Conservation (phyloP, 2,797 vertebrate genomes). For the Saxicola maurus region DNA sequence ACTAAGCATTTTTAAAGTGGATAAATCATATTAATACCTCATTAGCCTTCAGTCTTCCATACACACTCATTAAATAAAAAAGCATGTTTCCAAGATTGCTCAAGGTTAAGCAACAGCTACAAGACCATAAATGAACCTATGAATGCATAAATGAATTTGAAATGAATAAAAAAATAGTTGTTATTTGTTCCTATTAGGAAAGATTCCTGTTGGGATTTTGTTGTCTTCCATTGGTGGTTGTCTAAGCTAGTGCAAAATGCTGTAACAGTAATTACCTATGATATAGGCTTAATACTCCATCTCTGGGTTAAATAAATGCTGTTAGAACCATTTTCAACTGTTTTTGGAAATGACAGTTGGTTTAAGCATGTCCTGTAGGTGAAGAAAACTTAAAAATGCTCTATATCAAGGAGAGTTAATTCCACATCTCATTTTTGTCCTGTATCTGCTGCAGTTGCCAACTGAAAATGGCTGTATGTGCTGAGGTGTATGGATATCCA, state of each 20-base stretch:
- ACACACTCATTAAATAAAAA: neutral
- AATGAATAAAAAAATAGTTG: neutral
- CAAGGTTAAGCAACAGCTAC: constrained; percentile 1
- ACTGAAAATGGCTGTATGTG: neutral
- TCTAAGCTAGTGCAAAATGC: neutral
- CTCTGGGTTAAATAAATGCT: neutral
- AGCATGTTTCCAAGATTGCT: neutral
- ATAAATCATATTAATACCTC: constrained; percentile 2
- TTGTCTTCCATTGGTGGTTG: neutral
- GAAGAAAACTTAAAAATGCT: neutral
- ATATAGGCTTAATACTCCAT: neutral
- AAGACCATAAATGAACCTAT: neutral
- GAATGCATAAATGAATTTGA: neutral
- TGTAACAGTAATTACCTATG: neutral
- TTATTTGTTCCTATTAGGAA: neutral
- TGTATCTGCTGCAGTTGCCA: neutral
- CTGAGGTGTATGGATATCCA: neutral
- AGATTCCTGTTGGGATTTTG: neutral
- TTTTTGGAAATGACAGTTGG: neutral
- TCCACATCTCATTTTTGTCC: neutral
- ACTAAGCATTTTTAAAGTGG: neutral
- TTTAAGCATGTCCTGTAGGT: neutral
- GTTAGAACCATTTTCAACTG: neutral
- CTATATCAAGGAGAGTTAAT: neutral
- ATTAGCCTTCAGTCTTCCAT: neutral